Base-by-base conservation (phyloP, 2,797 vertebrate species). In the Alosa sapidissima region DNA sequence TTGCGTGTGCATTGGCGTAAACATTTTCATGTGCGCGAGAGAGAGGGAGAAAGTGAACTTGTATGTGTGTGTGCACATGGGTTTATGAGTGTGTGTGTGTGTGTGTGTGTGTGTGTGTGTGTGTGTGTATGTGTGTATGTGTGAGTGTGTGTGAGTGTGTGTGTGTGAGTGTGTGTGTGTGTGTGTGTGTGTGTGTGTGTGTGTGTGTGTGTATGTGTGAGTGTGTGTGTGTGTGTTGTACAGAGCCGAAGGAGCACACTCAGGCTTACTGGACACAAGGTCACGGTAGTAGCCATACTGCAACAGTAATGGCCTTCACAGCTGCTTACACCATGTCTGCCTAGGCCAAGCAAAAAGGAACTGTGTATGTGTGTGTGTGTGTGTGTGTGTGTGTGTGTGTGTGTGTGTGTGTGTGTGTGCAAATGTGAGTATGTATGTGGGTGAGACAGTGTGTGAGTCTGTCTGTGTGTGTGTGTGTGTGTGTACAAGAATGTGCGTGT, bases 151-250 rank as follows among this genome's bases (percentile, higher is more conserved):
- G n/a, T n/a, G n/a, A n/a, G 48, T 48, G 48, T 9, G 9, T 51
- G 9, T 9, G 7, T 51, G 8, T 51, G 49, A 54, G 81, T 8
- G 2, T 54, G 33, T 81, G 81, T 82, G 81, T 21, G 52, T 24
- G 49, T 47, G 54, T 45, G 28, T 60, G 84, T 81, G 83, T 82
- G 58, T 51, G 48, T 68, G 82, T 58, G 83, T 51, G 21, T 81
- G 65, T 84, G 81, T 81, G 45, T 81, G 85, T 82, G 81, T 82
- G 52, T 82, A 81, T 82, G 28, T 60, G 81, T 82, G 51, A 33
- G 48, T 82, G 81, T 36, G 62, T 68, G 28, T 36, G 58, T 62
- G 58, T 62, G 62, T 65, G 62, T n/a, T 10, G 24, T 13, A 33
- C 24, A 65, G 24, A 13, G 28, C 62, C 21, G 11, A n/a, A 28